Percentiles rank a stretch among this genome's conserved stretches.
Evolutionary conservation across 2,797 vertebrate species (phyloP).

Genomic region (Rhinichthys osculus): DNA sequence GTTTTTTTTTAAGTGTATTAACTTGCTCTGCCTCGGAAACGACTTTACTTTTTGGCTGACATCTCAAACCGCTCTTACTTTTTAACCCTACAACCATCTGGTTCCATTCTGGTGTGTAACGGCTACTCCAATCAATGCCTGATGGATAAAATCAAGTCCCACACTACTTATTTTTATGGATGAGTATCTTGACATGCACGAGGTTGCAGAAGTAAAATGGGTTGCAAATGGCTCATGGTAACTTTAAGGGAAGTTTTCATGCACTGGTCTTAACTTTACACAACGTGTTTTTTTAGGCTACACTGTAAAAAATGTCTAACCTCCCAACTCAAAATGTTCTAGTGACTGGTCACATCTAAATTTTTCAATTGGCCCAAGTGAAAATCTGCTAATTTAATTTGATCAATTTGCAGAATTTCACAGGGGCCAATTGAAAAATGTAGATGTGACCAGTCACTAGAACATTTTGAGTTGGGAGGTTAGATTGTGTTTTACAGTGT

Average conservation of each 20-base stretch:
- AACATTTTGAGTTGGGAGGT: no score
- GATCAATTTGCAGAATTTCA: no score
- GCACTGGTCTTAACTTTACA: background rate
- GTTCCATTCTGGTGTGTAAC: background rate
- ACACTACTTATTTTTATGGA: background rate
- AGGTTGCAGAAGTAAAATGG: background rate
- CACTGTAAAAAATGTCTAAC: no score
- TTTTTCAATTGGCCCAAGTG: no score
- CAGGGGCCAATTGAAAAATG: no score
- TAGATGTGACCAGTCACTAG: no score
- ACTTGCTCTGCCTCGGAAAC: background rate
- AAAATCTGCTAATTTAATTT: no score
- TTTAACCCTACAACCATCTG: constrained; percentile 4
- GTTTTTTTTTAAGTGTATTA: background rate
- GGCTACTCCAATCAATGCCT: background rate
- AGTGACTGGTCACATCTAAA: no score
- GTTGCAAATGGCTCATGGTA: background rate
- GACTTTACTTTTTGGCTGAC: background rate
- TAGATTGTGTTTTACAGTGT: no score
- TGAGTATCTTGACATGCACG: background rate
- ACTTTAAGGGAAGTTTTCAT: background rate
- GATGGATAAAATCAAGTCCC: background rate
- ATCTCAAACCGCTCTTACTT: background rate
- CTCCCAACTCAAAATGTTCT: no score
- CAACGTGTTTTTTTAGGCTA: background rate